Conservation (phyloP, 92 coral and sea anemone species). For the Zoanthus gigantus region DNA sequence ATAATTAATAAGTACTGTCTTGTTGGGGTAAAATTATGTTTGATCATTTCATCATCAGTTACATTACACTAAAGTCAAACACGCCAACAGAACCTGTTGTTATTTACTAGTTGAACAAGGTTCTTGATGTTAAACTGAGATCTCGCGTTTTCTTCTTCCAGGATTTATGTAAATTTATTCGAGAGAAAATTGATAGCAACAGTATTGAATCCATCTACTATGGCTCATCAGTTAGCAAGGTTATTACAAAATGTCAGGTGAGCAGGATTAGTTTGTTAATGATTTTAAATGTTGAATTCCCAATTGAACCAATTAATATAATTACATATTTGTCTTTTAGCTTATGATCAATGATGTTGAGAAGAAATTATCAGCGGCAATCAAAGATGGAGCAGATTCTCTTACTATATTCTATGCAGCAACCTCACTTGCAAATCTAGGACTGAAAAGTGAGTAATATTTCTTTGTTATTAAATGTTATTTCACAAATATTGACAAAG, state of each 20-base stretch:
- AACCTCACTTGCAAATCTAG: slow-evolving; percentile 73
- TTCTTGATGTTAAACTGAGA: too few relatives aligned
- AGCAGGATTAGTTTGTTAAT: background rate
- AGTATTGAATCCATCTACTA: slow-evolving; percentile 77
- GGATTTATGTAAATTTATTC: slow-evolving; percentile 89
- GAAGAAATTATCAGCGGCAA: slow-evolving; percentile 71
- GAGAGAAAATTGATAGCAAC: slow-evolving; percentile 80
- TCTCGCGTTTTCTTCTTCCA: slow-evolving; percentile 11
- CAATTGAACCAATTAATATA: background rate
- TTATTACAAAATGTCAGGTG: slow-evolving; percentile 81
- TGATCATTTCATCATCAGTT: too few relatives aligned
- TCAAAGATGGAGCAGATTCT: slow-evolving; percentile 80
- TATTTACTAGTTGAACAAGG: too few relatives aligned
- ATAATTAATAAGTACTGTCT: too few relatives aligned
- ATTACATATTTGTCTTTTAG: slow-evolving; percentile 18
- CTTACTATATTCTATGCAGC: slow-evolving; percentile 75
- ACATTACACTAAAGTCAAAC: too few relatives aligned
- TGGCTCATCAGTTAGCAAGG: slow-evolving; percentile 75
- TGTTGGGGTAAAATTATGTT: too few relatives aligned
- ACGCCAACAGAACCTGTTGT: too few relatives aligned
- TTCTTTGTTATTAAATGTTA: too few relatives aligned
- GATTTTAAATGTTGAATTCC: background rate
- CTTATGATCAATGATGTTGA: slow-evolving; percentile 72
- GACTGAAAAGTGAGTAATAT: slow-evolving; percentile 68
- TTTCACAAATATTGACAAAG: too few relatives aligned